Conservation (phyloP, 1,140 invertebrate species). For the Lasioglossum albipes region DNA sequence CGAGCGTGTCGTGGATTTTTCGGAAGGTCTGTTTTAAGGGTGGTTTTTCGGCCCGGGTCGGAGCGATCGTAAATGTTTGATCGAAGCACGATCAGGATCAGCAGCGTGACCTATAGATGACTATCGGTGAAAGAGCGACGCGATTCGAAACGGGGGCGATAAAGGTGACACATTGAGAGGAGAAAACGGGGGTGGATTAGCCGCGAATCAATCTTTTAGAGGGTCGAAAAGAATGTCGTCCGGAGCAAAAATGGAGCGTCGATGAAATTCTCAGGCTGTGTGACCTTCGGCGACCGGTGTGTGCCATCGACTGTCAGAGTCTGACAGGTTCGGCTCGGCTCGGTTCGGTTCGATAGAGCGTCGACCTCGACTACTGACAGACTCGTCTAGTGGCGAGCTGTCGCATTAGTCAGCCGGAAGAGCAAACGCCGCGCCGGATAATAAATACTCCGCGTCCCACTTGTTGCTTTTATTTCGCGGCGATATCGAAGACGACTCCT, state of each 20-base stretch:
- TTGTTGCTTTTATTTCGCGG: constrained; percentile 55
- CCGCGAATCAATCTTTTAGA: too few species aligned
- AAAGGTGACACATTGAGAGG: too few species aligned
- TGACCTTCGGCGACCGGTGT: constrained; percentile 1
- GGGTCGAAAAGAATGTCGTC: too few species aligned
- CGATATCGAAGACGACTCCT: constrained; percentile 6
- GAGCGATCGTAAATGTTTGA: too few species aligned
- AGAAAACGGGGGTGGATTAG: background rate
- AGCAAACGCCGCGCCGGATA: constrained; percentile 35
- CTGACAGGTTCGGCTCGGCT: constrained; percentile 4
- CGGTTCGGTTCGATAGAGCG: constrained; percentile 19
- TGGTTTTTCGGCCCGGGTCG: too few species aligned
- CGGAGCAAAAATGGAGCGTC: background rate
- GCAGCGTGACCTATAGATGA: too few species aligned
- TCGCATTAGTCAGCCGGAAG: constrained; percentile 26
- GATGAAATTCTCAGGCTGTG: background rate
- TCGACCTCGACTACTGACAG: constrained; percentile 34
- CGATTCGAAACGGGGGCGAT: too few species aligned
- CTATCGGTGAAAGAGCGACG: too few species aligned
- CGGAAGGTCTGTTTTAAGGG: too few species aligned
- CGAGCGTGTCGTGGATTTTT: too few species aligned
- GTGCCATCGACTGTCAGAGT: background rate
- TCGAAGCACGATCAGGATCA: too few species aligned
- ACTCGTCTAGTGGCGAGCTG: constrained; percentile 12
- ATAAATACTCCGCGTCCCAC: constrained; percentile 44